A percentile compares a stretch with the other conserved stretches of the same genome.
Evolutionary conservation across 2,797 vertebrate species (phyloP).

Genomic region (Masticophis lateralis): DNA sequence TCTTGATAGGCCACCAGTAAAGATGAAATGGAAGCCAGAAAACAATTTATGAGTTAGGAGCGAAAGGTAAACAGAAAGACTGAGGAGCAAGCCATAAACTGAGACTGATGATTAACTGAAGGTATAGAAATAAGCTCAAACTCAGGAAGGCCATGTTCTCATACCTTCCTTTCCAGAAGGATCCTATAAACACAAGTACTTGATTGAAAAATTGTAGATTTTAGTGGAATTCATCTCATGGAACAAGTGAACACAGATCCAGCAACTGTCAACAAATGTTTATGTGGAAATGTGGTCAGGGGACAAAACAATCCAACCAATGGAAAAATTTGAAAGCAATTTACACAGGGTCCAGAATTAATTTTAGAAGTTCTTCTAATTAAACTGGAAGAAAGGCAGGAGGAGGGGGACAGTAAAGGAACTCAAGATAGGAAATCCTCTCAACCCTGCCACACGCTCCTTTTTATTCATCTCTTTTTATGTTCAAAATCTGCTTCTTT

Average conservation of each 20-base stretch:
- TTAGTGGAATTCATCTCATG: background rate
- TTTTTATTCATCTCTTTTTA: background rate
- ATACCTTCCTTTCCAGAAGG: background rate
- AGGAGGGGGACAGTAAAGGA: background rate
- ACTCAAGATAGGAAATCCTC: background rate
- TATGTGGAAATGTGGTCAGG: background rate
- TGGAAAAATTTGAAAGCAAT: background rate
- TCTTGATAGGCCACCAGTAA: background rate
- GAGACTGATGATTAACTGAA: background rate
- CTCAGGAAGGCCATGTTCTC: background rate
- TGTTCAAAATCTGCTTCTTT: background rate
- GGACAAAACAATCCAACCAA: background rate
- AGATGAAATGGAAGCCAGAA: background rate
- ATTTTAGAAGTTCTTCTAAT: background rate
- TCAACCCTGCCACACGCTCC: background rate
- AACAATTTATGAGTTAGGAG: background rate
- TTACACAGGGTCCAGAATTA: background rate
- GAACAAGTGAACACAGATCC: background rate
- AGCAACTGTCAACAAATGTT: background rate
- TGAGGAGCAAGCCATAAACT: background rate
- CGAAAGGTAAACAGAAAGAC: background rate
- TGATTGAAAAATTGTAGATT: background rate
- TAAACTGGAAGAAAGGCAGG: background rate
- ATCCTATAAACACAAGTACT: background rate
- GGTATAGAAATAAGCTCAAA: background rate